Base-by-base conservation (phyloP, 2,113 vertebrate species). In the Oryzias curvinotus region DNA sequence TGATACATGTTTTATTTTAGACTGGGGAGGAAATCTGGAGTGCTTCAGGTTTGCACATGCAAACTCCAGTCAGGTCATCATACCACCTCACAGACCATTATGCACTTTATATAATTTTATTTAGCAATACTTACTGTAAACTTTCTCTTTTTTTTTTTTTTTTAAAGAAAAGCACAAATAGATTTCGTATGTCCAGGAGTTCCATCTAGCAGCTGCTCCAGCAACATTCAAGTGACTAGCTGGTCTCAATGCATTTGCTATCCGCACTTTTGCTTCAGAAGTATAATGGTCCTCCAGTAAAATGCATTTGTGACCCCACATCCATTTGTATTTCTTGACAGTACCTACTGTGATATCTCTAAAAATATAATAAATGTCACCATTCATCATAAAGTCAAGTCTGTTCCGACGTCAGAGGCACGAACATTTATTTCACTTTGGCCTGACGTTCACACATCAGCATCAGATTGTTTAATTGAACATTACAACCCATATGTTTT, bases 251-350 rank as follows among this genome's bases (percentile, higher is more conserved):
- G 63, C 8, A 52, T 85, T 64, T 65, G 30, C 66, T 58, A 63
- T 62, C 21, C 13, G 16, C 21, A 46, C 55, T 77, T 71, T 76
- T 78, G 78, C 71, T 62, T 74, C 61, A 78, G 59, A 45, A 70
- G 25, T 71, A 56, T 61, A 75, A 76, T 82, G 70, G 70, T 77
- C 73, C 70, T 78, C 65, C 47, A 65, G 75, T 84, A 81, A 85
- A 89, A 89, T 88, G 81, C 74, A 75, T 88, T 86, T 83, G 75
- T 68, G 60, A 71, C 53, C 63, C 78, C 81, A 67, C 80, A 86
- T 89, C 83, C 82, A 88, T 91, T 91, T 90, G 84, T 91, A 88
- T 89, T 75, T 81, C 78, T 75, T 80, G 85, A 85, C 83, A 90
- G 80, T 68, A 78, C 77, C 85, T 76, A 68, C 79, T 74, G 74